Conservation (phyloP, 2,797 vertebrate species). For the Chromobotia macracanthus region DNA sequence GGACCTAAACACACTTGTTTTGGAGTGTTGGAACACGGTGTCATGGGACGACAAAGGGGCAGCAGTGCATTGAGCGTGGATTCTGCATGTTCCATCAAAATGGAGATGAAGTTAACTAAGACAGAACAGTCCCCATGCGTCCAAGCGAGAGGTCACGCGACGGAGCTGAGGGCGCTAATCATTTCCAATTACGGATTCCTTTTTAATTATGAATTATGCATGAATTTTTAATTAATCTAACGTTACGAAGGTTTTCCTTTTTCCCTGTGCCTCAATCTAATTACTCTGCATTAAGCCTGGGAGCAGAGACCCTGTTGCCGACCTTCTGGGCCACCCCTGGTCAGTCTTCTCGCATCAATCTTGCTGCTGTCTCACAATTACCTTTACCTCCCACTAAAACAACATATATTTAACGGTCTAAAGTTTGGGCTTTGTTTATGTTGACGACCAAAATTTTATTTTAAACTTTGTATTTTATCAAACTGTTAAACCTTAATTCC, state of each 20-base stretch:
- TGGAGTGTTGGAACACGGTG: constrained; percentile 74
- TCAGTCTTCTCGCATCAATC: constrained; percentile 80
- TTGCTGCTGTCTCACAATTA: constrained; percentile 64
- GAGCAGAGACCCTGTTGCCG: constrained; percentile 74
- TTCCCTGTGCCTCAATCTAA: constrained; percentile 81
- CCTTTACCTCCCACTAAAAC: constrained; percentile 66
- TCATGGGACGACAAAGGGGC: constrained; percentile 69
- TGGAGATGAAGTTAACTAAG: constrained; percentile 74
- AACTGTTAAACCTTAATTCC: neutral
- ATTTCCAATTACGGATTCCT: constrained; percentile 84
- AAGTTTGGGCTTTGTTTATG: constrained; percentile 55
- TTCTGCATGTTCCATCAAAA: constrained; percentile 14
- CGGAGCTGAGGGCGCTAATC: constrained; percentile 78
- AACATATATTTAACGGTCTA: constrained; percentile 65
- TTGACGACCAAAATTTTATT: neutral
- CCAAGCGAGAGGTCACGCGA: constrained; percentile 77
- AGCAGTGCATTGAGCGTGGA: constrained; percentile 31
- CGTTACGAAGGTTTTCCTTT: constrained; percentile 76
- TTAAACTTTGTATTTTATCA: neutral
- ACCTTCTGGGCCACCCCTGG: constrained; percentile 71
- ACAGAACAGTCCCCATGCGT: constrained; percentile 58
- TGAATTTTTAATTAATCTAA: constrained; percentile 88
- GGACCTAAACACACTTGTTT: constrained; percentile 72
- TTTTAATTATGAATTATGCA: constrained; percentile 89
- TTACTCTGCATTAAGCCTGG: constrained; percentile 80